Evolutionary conservation across 1,140 invertebrate genomes (phyloP), one percentile per base, ranked within the genome.

Genomic region (Copidosoma floridanum): DNA sequence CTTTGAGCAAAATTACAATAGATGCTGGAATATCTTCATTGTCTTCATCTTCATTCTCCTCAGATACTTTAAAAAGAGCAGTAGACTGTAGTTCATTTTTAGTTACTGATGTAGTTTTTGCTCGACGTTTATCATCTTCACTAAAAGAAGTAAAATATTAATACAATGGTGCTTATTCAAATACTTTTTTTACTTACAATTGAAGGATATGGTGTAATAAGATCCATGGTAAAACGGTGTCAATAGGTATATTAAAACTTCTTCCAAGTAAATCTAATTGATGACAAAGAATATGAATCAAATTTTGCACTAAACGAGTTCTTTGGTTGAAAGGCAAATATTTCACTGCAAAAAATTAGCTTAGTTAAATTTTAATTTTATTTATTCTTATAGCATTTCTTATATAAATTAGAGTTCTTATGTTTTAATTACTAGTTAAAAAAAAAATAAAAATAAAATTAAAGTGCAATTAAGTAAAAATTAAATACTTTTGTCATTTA

Each of bases 171-270:
- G 11, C 23, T 2, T 24, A 23, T 38, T 37, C 20, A 44, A 40
- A 1, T 14, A 21, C 3, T 35, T 48, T n/a, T 29, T 11, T 41
- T 29, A 72, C 83, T 75, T 82, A 85, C 77, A 84, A 82, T 72
- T 87, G 84, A 26, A 93, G 78, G 63, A 93, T 84, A 66, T 86
- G 86, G 80, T 94, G 90, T 57, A 96, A 79, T 41, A 95, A 76
- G 52, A 93, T 89, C 92, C 92, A 95, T 12, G 91, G 89, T n/a
- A 84, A 71, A 7, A 92, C 82, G 14, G 86, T 86, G 54, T 86
- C 83, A 40, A 93, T 82, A 1, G 87, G 84, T 80, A 92, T 86
- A 35, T 86, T 85, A 40, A 82, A 73, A n/a, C 80, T 67, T 16
- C 70, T 74, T 70, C 85, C 84, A n/a, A 82, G 74, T 10, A 83